Evolutionary conservation across 1,140 invertebrate species (phyloP), one percentile per base, ranked within the genome.

Genomic region (Cyclina sinensis): DNA sequence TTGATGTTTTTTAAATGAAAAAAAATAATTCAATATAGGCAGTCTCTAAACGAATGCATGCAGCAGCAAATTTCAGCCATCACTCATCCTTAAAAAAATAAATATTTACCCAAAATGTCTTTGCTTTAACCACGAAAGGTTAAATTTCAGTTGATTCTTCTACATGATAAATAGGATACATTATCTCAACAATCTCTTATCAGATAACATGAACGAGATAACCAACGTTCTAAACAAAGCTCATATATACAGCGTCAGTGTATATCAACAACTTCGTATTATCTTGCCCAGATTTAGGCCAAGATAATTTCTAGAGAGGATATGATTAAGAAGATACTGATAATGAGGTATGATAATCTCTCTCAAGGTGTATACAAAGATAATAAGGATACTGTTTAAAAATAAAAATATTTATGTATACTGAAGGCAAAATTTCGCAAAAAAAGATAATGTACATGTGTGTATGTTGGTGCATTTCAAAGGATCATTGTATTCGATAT

Each of bases 61-160:
- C 57, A 62, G 57, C n/a, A 37, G 39, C 65, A 43, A 37, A 43
- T 43, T 70, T 21, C 1, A 51, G 39, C 24, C 24, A 2, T 78
- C 74, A 51, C 7, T 54, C 27, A 51, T 51, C 43, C n/a, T n/a
- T n/a, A n/a, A n/a, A 16, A 30, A 16, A 9, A 35, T 51, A 35
- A 54, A 51, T 78, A 48, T 54, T 78, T 78, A 78, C 48, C 74
- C 48, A 35, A 57, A 48, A 78, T 51, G 27, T 48, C 74, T 51
- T 46, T 3, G 43, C 18, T 78, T 21, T 54, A 51, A 18, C 30
- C 74, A n/a, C 35, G 74, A 48, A 78, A 48, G 48, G 35, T 78
- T 35, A 32, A 51, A 30, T 54, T 78, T 78, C 30, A 14, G 30
- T 48, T 16, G 16, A 12, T 78, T 51, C 74, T 35, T 24, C 54